Base-by-base conservation (phyloP, 2,888 invertebrate species). In the Euphydryas editha region DNA sequence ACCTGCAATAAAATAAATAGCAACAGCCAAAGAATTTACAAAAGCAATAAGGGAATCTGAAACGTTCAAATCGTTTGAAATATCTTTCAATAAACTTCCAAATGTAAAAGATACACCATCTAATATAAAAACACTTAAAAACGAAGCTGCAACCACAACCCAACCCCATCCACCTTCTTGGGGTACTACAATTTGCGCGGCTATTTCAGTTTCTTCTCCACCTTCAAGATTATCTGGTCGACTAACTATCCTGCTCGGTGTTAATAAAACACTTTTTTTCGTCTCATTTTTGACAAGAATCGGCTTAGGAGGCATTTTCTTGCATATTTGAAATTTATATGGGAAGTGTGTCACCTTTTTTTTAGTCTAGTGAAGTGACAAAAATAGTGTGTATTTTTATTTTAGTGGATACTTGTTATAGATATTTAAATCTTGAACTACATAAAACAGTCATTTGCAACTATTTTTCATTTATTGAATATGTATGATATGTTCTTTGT, bases 121-220 rank as follows among this genome's bases (percentile, higher is more conserved):
- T 59, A 90, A 68, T 60, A 91, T 70, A 67, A 85, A 82, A 68
- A 86, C 81, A 70, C 73, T 73, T 15, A 71, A 68, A 75, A 91
- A 91, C 10, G 87, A 75, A 36, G 83, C 78, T 47, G 73, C 62
- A 1, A 91, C 87, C 13, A 92, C 91, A 6, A 90, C 77, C 92
- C 92, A 92, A 46, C 90, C 91, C 90, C 91, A 92, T 24, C 86
- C 85, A 65, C 90, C 90, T 70, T 92, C 92, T 63, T 80, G 73
- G 15, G 92, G 91, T 44, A 91, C 73, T 47, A 85, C 81, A 74
- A 92, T 86, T 78, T 90, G 86, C n/a, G 90, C 89, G 58, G 88
- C 79, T 49, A 92, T 90, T 81, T 92, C 92, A 62, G 85, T 87
- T 81, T 90, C 88, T 80, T 90, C 88, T 10, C 81, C 84, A 37